Conservation (phyloP, 53 echinoderm and acorn worm species). For the Patiria pectinifera region DNA sequence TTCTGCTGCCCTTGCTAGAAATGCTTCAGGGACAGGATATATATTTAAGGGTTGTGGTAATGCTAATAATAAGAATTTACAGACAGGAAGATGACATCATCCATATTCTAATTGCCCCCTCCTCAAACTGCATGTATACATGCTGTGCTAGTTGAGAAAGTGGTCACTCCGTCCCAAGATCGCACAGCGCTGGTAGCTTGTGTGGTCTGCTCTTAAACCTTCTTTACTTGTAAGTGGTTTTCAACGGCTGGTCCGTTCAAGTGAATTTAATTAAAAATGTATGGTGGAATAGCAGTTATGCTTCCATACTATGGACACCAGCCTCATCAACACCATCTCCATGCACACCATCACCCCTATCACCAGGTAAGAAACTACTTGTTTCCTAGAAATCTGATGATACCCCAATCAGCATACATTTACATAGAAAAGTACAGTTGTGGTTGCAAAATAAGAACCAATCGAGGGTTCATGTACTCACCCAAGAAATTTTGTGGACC, state of each 20-base stretch:
- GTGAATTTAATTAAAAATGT: conserved; percentile 61
- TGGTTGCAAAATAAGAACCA: too few species aligned
- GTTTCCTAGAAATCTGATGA: not conserved
- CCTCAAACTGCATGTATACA: conserved; percentile 15
- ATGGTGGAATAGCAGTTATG: conserved; percentile 86
- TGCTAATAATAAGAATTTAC: conserved; percentile 48
- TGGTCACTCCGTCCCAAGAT: conserved; percentile 67
- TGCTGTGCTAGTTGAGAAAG: not conserved
- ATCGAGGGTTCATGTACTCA: too few species aligned
- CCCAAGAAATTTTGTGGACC: too few species aligned
- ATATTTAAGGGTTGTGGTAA: conserved; percentile 22
- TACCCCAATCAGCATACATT: not conserved
- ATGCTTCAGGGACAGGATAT: conserved; percentile 29
- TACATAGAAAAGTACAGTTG: too few species aligned
- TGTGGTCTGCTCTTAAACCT: conserved; percentile 23
- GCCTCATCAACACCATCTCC: conserved; percentile 64
- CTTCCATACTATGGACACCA: conserved; percentile 75
- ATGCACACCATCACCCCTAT: conserved; percentile 60
- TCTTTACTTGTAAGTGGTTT: not conserved
- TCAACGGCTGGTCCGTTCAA: conserved; percentile 67
- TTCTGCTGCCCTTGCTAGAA: not conserved
- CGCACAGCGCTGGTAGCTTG: conserved; percentile 71
- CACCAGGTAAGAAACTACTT: conserved; percentile 42
- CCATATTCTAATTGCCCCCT: conserved; percentile 55
- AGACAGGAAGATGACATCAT: conserved; percentile 84